Base-by-base conservation (phyloP, 1,140 invertebrate species). In the Arctopsyche grandis region DNA sequence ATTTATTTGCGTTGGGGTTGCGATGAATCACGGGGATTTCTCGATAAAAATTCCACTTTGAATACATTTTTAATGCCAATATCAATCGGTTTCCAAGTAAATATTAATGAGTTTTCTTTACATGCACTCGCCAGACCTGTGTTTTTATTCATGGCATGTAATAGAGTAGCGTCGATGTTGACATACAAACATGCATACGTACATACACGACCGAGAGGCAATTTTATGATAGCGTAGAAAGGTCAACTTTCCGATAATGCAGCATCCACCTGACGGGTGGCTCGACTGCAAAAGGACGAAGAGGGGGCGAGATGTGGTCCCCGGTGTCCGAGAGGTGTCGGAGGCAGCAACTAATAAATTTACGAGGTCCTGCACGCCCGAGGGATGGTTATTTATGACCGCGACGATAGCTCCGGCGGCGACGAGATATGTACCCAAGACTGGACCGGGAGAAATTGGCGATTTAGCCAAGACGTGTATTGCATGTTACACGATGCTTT, bases 321-420 rank as follows among this genome's bases (percentile, higher is more conserved):
- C 24, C 19, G 22, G 46, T 56, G 71, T 74, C 46, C 48, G 12
- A 9, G 44, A 22, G 71, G 71, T 44, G 43, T 71, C 46, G 24
- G 24, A 10, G 78, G 48, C 70, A 63, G 48, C 60, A 52, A 9
- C 69, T 81, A 81, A 81, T 81, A 81, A 81, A 81, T 81, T 81
- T 81, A 81, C 77, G 80, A 79, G 63, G 78, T 75, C 80, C 44
- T 24, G 9, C 1, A 66, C 24, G 24, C 63, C 76, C 29, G 5
- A 38, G 69, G 76, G 69, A 52, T 4, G 44, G 44, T 77, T 69
- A 77, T 77, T 77, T 77, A 70, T 38, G 44, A 52, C 16, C 76
- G 16, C 10, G 58, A 60, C 14, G 21, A 9, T 24, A 19, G 21
- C 26, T 14, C 14, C 10, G 56, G 24, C 3, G 46, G 71, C 69